A percentile compares a stretch with the other conserved stretches of the same genome.
phyloP scores from a whole-genome alignment of 2,113 vertebrate species.

The Catharus bicknelli region DNA sequence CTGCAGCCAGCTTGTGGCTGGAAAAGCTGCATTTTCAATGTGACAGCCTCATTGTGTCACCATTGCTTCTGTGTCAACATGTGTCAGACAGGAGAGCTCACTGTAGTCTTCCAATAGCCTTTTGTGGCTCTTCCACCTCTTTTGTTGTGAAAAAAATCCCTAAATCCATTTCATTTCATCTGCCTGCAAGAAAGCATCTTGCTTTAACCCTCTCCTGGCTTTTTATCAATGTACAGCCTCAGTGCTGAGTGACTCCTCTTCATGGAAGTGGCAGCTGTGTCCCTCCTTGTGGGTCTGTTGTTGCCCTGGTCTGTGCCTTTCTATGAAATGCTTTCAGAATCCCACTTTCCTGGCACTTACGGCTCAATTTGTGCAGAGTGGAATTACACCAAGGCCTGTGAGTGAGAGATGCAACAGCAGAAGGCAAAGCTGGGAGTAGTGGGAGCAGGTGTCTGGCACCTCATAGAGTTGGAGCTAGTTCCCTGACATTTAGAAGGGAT shows the following conservation, averaged over 20 bases:
- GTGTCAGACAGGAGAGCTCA: slow-evolving; percentile 5
- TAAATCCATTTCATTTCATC: slow-evolving; percentile 18
- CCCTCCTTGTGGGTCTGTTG: not conserved
- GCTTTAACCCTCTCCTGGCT: slow-evolving; percentile 22
- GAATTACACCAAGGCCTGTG: slow-evolving; percentile 53
- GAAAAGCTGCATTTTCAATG: not conserved
- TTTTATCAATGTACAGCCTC: not conserved
- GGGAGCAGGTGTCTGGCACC: slow-evolving; percentile 78
- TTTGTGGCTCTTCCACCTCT: not conserved
- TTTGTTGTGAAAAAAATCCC: not conserved
- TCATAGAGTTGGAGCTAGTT: slow-evolving; percentile 62
- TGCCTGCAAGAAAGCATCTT: slow-evolving; percentile 17
- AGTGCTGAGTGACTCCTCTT: not conserved
- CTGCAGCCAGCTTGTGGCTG: not conserved
- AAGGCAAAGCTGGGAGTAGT: slow-evolving; percentile 61
- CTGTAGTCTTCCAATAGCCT: not conserved
- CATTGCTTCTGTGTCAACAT: not conserved
- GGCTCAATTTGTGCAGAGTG: not conserved
- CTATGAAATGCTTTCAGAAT: slow-evolving; percentile 6
- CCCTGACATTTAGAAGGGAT: slow-evolving; percentile 78
- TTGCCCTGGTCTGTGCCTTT: slow-evolving; percentile 27
- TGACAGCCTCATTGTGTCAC: not conserved
- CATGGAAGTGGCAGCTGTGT: slow-evolving; percentile 18
- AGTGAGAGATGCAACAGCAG: slow-evolving; percentile 45
- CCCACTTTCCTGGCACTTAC: slow-evolving; percentile 10